Evolutionary conservation across 37 sponge, comb jelly and placozoan species (phyloP).

Genomic region (Trichoplax adhaerens): DNA sequence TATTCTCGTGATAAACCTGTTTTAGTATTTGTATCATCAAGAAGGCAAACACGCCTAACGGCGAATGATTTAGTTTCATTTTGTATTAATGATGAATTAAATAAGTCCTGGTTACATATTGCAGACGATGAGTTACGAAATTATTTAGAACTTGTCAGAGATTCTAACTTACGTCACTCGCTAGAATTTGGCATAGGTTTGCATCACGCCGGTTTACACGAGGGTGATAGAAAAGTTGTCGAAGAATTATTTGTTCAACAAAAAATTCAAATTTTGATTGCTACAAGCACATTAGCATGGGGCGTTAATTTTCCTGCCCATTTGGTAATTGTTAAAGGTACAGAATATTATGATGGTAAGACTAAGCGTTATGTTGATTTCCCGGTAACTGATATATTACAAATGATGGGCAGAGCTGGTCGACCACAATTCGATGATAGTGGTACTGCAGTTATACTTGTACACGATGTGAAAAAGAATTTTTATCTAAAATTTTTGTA

Average conservation of each 20-base stretch:
- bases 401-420: slow-evolving; percentile 99
- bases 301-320: slow-evolving; percentile 99
- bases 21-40: slow-evolving; percentile 89
- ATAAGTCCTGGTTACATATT: slow-evolving; percentile 95
- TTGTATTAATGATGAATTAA: slow-evolving; percentile 42
- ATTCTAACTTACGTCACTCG: slow-evolving; percentile 63
- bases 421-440: slow-evolving; percentile 93
- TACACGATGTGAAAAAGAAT: slow-evolving; percentile 94
- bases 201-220: slow-evolving; percentile 93
- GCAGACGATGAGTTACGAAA: slow-evolving; percentile 43
- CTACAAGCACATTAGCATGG: slow-evolving; percentile 93
- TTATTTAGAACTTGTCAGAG: slow-evolving; percentile 27
- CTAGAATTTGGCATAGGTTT: slow-evolving; percentile 89
- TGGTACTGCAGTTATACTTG: slow-evolving; percentile 83
- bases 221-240: slow-evolving; percentile 69
- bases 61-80: slow-evolving; percentile 81
- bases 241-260: slow-evolving; percentile 85
- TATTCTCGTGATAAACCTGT: slow-evolving; percentile 87
- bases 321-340: slow-evolving; percentile 93
- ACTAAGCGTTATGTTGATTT: slow-evolving; percentile 90
- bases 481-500: slow-evolving; percentile 98
- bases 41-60: slow-evolving; percentile 94
- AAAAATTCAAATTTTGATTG: slow-evolving; percentile 86
- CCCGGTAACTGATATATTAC: slow-evolving; percentile 95
- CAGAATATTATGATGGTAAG: slow-evolving; percentile 97